phyloP scores from a whole-genome alignment of 2,113 vertebrate genomes.

The Polypterus senegalus region DNA sequence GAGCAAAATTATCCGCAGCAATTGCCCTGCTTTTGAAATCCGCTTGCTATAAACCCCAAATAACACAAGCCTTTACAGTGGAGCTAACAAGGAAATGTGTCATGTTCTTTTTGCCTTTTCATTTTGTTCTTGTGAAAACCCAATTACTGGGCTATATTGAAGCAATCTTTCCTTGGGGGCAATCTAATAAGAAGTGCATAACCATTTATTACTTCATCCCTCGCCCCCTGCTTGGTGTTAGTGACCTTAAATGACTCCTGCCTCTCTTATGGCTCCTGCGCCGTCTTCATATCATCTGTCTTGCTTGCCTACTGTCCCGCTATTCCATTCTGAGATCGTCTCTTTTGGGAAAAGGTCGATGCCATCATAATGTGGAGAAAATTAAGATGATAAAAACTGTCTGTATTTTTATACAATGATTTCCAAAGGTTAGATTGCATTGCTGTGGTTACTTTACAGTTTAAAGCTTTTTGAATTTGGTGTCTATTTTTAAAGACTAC shows the following conservation, averaged over 20 bases:
- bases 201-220: constrained; percentile 2
- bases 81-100: neutral
- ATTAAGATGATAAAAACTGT: too few relatives aligned
- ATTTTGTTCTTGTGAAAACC: neutral
- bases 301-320: too few relatives aligned
- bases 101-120: neutral
- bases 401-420: too few relatives aligned
- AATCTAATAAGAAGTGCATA: constrained; percentile 1
- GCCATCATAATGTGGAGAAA: too few relatives aligned
- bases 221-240: neutral
- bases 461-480: too few relatives aligned
- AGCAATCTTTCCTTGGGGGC: neutral
- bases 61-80: neutral
- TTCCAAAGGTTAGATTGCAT: constrained; percentile 2
- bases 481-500: too few relatives aligned
- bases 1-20: too few relatives aligned
- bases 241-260: neutral
- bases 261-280: neutral
- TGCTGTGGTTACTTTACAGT: neutral
- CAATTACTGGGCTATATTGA: neutral
- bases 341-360: too few relatives aligned
- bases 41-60: too few relatives aligned
- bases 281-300: too few relatives aligned
- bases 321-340: too few relatives aligned
- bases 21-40: too few relatives aligned